Evolutionary conservation across 2,888 invertebrate species (phyloP), one percentile per base, ranked within the genome.

Genomic region (Microplitis deprimator): DNA sequence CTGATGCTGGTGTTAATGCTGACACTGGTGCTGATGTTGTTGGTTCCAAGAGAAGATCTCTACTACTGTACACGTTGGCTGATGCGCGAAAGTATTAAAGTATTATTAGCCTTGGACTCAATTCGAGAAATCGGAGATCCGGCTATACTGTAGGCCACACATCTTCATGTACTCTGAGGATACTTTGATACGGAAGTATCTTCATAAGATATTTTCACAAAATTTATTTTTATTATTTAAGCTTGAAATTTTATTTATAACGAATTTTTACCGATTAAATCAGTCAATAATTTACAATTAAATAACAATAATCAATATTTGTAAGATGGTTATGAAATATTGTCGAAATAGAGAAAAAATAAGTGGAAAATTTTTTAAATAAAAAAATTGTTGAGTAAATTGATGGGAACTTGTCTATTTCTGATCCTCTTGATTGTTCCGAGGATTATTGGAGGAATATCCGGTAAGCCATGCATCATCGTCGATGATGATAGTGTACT

Each of bases 11-110:
- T 50, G 60, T 61, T 70, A 10, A 17, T 20, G 50, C 13, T 50
- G 29, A 29, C 29, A 29, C 29, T 29, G 29, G 4, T 29, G 50
- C 13, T 50, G 50, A 8, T 50, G 50, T 50, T 50, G 50, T 13
- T 50, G 50, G 50, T 50, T 50, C 8, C 13, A 13, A 50, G 50
- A 50, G 13, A 13, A 13, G 13, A 50, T 50, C 50, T 13, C 10
- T 13, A 13, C 50, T 50, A 8, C 50, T 13, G 50, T 50, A 50
- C 50, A 13, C 50, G 50, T 39, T 20, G 62, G 62, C 59, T 59
- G 68, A 60, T 20, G 72, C 72, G 72, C 76, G 76, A 76, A 76
- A 76, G 76, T 68, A 69, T 76, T 60, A 76, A 76, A 76, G 76
- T 68, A 69, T 76, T 68, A 69, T 76, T 60, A 72, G 70, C 73